Evolutionary conservation across 2,888 invertebrate genomes (phyloP).

Genomic region (Phortica okadai): DNA sequence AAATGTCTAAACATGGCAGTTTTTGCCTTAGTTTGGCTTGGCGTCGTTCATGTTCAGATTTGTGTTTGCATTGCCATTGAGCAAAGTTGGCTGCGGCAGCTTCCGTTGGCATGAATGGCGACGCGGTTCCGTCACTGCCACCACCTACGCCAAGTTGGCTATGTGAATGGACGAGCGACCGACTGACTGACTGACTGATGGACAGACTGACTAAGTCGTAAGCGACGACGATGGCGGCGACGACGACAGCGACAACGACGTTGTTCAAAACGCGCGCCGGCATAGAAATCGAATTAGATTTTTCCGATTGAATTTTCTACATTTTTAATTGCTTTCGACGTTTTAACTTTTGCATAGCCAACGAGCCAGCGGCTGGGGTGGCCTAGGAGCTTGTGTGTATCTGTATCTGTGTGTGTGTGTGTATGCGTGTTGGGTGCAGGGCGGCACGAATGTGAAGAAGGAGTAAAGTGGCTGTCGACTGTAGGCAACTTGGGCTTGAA

Average conservation of each 20-base stretch:
- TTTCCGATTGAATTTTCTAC: slow-evolving; percentile 75
- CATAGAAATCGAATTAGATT: slow-evolving; percentile 74
- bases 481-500: too few relatives aligned
- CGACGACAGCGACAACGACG: slow-evolving; percentile 10
- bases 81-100: background rate
- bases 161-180: slow-evolving; percentile 7
- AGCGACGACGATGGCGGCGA: slow-evolving; percentile 22
- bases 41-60: background rate
- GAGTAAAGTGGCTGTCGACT: background rate
- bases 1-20: background rate
- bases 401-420: too few relatives aligned
- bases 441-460: too few relatives aligned
- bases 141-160: background rate
- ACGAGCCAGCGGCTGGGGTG: background rate
- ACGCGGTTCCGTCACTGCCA: background rate
- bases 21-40: background rate
- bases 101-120: slow-evolving; percentile 10
- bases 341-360: slow-evolving; percentile 61
- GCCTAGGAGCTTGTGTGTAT: too few relatives aligned
- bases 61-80: background rate
- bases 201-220: background rate
- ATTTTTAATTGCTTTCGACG: slow-evolving; percentile 75
- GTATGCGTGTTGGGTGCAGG: too few relatives aligned
- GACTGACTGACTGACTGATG: background rate
- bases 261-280: slow-evolving; percentile 43